Evolutionary conservation across 1,140 invertebrate species (phyloP).

Genomic region (Cecropterus lyciades): DNA sequence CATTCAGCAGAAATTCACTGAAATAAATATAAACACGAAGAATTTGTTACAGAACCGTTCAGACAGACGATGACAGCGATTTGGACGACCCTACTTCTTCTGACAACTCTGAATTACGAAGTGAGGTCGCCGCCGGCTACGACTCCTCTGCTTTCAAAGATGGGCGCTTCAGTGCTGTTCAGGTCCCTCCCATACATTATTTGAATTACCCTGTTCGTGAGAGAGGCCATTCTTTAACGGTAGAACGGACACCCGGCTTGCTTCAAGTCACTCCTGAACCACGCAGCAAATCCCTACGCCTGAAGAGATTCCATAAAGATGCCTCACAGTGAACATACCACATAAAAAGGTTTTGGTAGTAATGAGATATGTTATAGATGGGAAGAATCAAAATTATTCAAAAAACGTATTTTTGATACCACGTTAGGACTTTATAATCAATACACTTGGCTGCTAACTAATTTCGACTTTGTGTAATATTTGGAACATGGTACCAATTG

Average conservation of each 20-base stretch:
- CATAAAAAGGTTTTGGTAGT: background rate
- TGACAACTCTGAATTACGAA: conserved; percentile 57
- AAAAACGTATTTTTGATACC: conserved; percentile 52
- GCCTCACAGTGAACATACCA: conserved; percentile 40
- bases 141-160: conserved; percentile 50
- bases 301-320: conserved; percentile 55
- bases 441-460: background rate
- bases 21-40: background rate
- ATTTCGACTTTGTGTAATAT: background rate
- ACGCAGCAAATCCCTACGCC: conserved; percentile 66
- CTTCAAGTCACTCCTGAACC: conserved; percentile 53
- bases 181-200: conserved; percentile 42
- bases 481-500: too few species aligned
- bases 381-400: conserved; percentile 10
- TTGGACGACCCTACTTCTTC: conserved; percentile 53
- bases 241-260: conserved; percentile 54
- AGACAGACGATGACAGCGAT: conserved; percentile 52
- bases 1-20: background rate
- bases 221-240: conserved; percentile 60
- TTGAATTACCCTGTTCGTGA: conserved; percentile 53
- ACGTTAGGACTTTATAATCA: conserved; percentile 26
- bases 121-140: conserved; percentile 50
- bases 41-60: conserved; percentile 52
- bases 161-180: conserved; percentile 43
- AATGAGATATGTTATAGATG: background rate